Conservation (phyloP, 2,888 invertebrate species). For the Hanleya hanleyi region DNA sequence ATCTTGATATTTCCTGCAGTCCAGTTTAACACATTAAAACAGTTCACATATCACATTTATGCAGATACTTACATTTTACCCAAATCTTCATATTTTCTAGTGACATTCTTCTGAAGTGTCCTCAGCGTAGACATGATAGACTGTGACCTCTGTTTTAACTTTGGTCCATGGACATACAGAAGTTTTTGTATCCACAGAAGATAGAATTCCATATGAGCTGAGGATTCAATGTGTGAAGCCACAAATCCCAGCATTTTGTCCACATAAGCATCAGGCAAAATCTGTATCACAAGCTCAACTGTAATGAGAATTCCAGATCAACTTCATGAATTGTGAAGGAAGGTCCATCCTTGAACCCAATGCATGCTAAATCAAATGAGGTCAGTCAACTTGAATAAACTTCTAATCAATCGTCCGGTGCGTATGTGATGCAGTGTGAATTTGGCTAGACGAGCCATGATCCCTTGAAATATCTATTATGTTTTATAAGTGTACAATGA, state of each 20-base stretch:
- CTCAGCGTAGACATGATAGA: slow-evolving; percentile 80
- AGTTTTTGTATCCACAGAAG: slow-evolving; percentile 84
- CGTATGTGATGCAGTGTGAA: too few species aligned
- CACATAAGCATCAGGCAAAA: slow-evolving; percentile 83
- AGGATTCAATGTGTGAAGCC: slow-evolving; percentile 82
- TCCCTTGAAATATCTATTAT: too few species aligned
- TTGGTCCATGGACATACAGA: slow-evolving; percentile 79
- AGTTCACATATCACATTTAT: not conserved
- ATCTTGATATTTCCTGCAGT: not conserved
- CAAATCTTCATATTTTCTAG: slow-evolving; percentile 85
- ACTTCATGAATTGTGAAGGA: not conserved
- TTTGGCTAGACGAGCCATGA: too few species aligned
- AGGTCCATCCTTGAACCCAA: too few species aligned
- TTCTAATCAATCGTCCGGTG: too few species aligned
- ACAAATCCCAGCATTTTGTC: slow-evolving; percentile 84
- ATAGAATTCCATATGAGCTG: slow-evolving; percentile 91
- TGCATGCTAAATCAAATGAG: too few species aligned
- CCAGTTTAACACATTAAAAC: not conserved
- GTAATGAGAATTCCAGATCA: slow-evolving; percentile 53
- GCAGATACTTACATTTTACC: slow-evolving; percentile 82
- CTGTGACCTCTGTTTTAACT: slow-evolving; percentile 75
- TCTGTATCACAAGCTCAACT: slow-evolving; percentile 85
- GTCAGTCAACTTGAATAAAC: too few species aligned
- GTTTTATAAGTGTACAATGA: too few species aligned
- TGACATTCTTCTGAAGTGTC: slow-evolving; percentile 79